phyloP scores from a whole-genome alignment of 2,888 invertebrate species.

The Pristionchus entomophagus region DNA sequence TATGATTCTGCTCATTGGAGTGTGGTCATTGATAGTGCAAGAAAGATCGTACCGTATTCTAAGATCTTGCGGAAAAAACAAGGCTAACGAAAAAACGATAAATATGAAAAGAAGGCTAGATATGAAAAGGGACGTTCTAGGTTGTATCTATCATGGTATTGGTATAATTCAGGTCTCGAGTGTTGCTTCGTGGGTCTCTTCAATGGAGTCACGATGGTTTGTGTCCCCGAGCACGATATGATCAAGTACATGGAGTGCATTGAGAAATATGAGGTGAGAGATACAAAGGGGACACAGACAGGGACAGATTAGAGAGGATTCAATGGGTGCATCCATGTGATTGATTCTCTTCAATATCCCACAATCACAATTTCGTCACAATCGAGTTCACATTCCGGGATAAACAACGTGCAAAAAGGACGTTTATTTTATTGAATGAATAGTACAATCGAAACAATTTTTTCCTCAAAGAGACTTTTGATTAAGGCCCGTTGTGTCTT shows the following conservation, averaged over 20 bases:
- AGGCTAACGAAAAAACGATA: no score
- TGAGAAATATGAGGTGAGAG: conserved; percentile 37
- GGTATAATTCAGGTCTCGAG: conserved; percentile 27
- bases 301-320: neutral
- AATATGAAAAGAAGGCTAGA: no score
- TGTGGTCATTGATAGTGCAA: no score
- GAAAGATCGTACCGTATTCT: no score
- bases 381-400: no score
- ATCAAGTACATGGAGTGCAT: conserved; percentile 19
- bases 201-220: conserved; percentile 28
- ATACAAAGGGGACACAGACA: neutral
- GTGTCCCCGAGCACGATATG: neutral
- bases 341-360: no score
- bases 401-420: neutral
- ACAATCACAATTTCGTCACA: no score
- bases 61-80: no score
- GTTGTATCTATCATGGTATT: no score
- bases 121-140: no score
- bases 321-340: neutral
- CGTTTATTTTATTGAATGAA: neutral
- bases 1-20: no score
- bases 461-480: no score
- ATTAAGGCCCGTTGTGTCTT: conserved; percentile 30
- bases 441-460: neutral
- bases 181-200: conserved; percentile 3